Base-by-base conservation (phyloP, 2,797 vertebrate genomes). In the Hyperoplus immaculatus region DNA sequence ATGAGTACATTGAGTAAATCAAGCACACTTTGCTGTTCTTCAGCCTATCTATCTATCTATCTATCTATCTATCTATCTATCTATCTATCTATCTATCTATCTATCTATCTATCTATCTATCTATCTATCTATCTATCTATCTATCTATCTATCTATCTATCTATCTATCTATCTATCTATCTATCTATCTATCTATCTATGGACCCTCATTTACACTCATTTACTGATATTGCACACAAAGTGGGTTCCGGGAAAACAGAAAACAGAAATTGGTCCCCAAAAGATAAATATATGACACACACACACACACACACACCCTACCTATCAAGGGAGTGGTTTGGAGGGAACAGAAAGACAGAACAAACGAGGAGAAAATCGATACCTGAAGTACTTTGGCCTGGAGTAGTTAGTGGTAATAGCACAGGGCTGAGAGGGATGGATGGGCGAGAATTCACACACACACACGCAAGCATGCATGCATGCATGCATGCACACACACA, bases 321-420 rank as follows among this genome's bases (percentile, higher is more conserved):
- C 3, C 3, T 62, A 69, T 78, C 58, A 9, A 38, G 70, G 46
- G 75, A 80, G 76, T 62, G 56, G 62, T 78, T 75, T 56, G 60
- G 58, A 76, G 49, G 50, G 69, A 70, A 80, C 70, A 72, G 75
- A 80, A 54, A 79, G 78, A 84, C 64, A 61, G 67, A 87, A 71
- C n/a, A 75, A 85, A 82, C 66, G 67, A 70, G 67, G 45, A 67
- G 74, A 45, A 82, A 89, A 91, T 91, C 90, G 84, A 90, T 91
- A 83, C n/a, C 62, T 87, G 83, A 86, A 87, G 80, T 77, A 78
- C 72, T 84, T 84, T 83, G 84, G 79, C 82, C 82, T 55, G 57
- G 70, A 90, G 84, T 86, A 87, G 82, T 91, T 91, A 85, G 84
- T 21, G 62, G 73, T 88, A 85, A 85, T 80, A 81, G 72, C 70